Base-by-base conservation (phyloP, 2,113 vertebrate species). In the Mola mola region DNA sequence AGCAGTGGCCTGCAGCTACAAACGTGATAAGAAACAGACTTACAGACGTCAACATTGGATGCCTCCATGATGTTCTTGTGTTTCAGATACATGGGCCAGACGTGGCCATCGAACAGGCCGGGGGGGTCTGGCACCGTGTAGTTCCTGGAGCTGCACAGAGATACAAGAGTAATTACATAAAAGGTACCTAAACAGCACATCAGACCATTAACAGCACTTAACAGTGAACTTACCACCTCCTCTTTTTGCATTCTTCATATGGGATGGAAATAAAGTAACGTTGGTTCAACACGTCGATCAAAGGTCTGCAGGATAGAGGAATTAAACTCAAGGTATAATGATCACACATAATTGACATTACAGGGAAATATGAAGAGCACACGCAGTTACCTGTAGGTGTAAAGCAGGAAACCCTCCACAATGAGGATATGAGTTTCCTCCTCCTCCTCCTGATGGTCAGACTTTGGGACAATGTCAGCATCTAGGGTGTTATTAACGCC, bases 21-120 rank as follows among this genome's bases (percentile, higher is more conserved):
- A 11, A 6, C 0, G 7, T 16, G 2, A n/a, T n/a, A n/a, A n/a
- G 1, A 15, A 3, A 21, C 2, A 31, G 2, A 78, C 95, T 94
- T 85, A 98, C 97, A 91, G 28, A 96, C 92, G 38, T 94, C 94
- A 82, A 96, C 93, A 12, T 67, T 82, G 6, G 92, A 79, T n/a
- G 85, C 82, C 77, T 97, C 95, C 96, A 96, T 98, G 79, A 94
- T 89, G 31, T 81, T 88, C 82, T 92, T 95, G 62, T 99, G 95
- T 80, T 94, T 96, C 79, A 94, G 58, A 10, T 97, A 98, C 95
- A 97, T 98, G 71, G 96, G 96, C 96, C 96, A 98, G 52, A 98
- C 96, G 0, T 98, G 97, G 44, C 96, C 94, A 1, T 99, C 94
- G 4, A 98, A 98, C 75, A 98, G 87, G 58, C 95, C 95, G 0